phyloP scores from a whole-genome alignment of 2,888 invertebrate genomes.

The Drosophila anomalata region DNA sequence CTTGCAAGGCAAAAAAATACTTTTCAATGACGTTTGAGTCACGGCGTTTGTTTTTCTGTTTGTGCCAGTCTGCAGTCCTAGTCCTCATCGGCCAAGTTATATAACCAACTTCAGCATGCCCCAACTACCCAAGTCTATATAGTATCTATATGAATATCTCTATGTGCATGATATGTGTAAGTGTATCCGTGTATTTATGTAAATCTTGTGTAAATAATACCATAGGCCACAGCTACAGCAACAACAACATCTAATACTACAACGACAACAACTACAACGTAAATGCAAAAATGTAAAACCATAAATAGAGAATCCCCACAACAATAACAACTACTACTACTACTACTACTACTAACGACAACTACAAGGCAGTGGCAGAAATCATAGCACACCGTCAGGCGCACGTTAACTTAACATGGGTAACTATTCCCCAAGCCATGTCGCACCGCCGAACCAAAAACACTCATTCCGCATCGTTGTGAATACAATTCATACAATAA shows the following conservation, averaged over 20 bases:
- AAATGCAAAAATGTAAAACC: constrained; percentile 63
- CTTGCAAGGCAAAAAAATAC: constrained; percentile 41
- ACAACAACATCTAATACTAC: constrained; percentile 40
- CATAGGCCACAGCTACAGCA: constrained; percentile 61
- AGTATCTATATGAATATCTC: constrained; percentile 15
- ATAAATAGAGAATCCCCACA: constrained; percentile 46
- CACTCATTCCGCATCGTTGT: constrained; percentile 19
- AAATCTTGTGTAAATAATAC: constrained; percentile 64
- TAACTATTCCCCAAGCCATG: constrained; percentile 61
- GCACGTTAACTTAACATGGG: constrained; percentile 78
- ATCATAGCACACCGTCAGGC: constrained; percentile 67
- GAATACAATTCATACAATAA: not conserved
- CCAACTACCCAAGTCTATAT: constrained; percentile 20
- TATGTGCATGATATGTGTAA: constrained; percentile 42
- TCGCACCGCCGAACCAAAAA: constrained; percentile 15
- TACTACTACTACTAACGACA: constrained; percentile 32
- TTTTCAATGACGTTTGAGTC: constrained; percentile 60
- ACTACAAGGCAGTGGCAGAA: constrained; percentile 47
- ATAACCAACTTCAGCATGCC: constrained; percentile 55
- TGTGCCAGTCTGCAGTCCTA: constrained; percentile 19
- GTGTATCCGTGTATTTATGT: constrained; percentile 40
- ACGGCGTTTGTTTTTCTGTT: constrained; percentile 15
- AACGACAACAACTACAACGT: constrained; percentile 49
- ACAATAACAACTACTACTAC: constrained; percentile 22
- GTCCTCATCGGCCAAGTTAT: constrained; percentile 44